Evolutionary conservation across 2,797 vertebrate genomes (phyloP).

Genomic region (Typhlichthys subterraneus): DNA sequence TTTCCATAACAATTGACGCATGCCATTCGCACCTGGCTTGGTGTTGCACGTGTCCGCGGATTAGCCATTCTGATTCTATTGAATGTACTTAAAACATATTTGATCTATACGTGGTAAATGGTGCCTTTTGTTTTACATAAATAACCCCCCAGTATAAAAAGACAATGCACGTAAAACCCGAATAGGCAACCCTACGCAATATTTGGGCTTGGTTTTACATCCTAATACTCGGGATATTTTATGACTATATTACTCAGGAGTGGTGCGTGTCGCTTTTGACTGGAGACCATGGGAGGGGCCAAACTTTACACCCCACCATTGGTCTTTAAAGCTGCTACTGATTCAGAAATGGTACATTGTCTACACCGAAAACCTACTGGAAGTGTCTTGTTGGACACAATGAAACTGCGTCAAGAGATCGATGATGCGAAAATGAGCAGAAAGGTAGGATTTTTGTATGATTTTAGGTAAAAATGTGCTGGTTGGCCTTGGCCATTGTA

Average conservation of each 20-base stretch:
- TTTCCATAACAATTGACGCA: constrained; percentile 25
- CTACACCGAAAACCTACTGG: neutral
- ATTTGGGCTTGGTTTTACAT: too few species aligned
- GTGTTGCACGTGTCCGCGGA: constrained; percentile 31
- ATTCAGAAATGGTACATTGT: neutral
- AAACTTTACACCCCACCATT: constrained; percentile 11
- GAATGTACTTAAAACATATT: neutral
- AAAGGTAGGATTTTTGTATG: constrained; percentile 42
- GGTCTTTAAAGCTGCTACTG: constrained; percentile 7
- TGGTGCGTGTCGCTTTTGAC: neutral
- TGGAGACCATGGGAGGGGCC: constrained; percentile 27
- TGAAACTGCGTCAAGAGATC: constrained; percentile 26
- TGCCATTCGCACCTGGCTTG: constrained; percentile 6
- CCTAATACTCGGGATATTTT: too few species aligned
- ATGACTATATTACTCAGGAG: too few species aligned
- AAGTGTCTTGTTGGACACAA: neutral
- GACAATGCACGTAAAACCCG: too few species aligned
- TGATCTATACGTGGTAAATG: neutral
- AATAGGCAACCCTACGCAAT: too few species aligned
- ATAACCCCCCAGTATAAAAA: too few species aligned
- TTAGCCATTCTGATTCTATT: neutral
- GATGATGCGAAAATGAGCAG: constrained; percentile 34
- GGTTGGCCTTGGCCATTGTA: neutral
- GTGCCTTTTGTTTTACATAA: neutral
- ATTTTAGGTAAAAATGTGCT: neutral